Base-by-base conservation (phyloP, 2,888 invertebrate species). In the Patella depressa region DNA sequence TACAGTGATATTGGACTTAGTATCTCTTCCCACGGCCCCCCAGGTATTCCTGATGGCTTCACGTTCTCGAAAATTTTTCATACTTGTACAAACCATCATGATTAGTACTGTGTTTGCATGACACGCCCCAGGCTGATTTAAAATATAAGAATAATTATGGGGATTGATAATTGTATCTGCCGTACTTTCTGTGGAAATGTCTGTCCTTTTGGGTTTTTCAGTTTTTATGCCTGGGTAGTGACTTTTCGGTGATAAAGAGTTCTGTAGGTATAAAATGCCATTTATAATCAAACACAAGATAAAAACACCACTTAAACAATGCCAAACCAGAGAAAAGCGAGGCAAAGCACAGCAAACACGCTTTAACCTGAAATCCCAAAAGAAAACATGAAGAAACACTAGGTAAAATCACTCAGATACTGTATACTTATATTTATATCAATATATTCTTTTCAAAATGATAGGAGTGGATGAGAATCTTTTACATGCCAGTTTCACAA, bases 21-120 rank as follows among this genome's bases (percentile, higher is more conserved):
- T 72, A 57, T 85, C 82, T 7, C 75, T 74, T 14, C 76, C 79
- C 24, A 83, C 82, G 19, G 87, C 84, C 7, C 88, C 90, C 90
- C 91, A 91, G 0, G 90, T 88, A 57, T 89, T 86, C 53, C 91
- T 81, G 45, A 91, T 85, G 1, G 86, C 82, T 34, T 83, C 79
- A 45, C 89, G 79, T 53, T 85, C 76, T 12, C 86, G 82, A 72
- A 85, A 84, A 76, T 90, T 88, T 19, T 78, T 77, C 3, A 86
- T 85, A 0, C 87, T 85, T 12, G 89, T 86, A 19, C 88, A 81
- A 3, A 90, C 84, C 69, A 88, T 86, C 9, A 89, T 78, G 29
- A 88, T 73, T 15, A 85, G 75, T 71, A 82, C 79, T 12, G 81
- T 75, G 3, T 34, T 55, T 12, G 45, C 72, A 3, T 17, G 72